Base-by-base conservation (phyloP, 1,140 invertebrate species). In the Drosophila mojavensis region DNA sequence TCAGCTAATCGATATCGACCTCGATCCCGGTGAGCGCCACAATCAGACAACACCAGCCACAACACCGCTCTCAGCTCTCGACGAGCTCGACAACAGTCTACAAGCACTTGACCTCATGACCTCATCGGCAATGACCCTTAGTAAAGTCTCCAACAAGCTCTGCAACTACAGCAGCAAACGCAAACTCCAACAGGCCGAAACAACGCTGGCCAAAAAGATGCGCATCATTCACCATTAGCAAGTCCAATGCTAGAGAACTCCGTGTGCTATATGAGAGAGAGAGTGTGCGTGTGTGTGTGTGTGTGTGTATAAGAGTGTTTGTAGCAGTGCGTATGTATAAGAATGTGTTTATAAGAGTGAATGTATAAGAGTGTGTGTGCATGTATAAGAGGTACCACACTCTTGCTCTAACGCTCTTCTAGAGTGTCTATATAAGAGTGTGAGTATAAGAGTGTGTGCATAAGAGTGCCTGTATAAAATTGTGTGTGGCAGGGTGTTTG, bases 131-230 rank as follows among this genome's bases (percentile, higher is more conserved):
- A 86, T 85, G 64, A 88, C 83, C 43, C 60, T 86, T 11, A 86
- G 83, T 72, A 86, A 86, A 62, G 63, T 86, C 43, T 79, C 83
- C 43, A 80, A 68, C 50, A 86, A 86, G 65, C 53, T 86, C 5
- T 86, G 83, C 83, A 86, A 86, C 24, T 86, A 88, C 66, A 86
- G 83, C 70, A 86, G 79, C 84, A 86, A 86, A 50, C 79, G 83
- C 5, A 72, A 78, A 20, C 77, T 86, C 13, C 79, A 86, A 24
- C 83, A 79, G 53, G 69, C 79, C 43, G 83, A 86, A 69, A 79
- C 83, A 54, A 74, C 84, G 43, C 60, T 86, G 51, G 83, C 83
- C 63, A 78, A 86, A 20, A 86, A 86, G 69, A 71, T 78, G 59
- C 79, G 84, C 60, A 88, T 86, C 65, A 66, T 86, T 36, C 83